phyloP scores from a whole-genome alignment of 1,140 invertebrate genomes.

The Magallana ariakensis region DNA sequence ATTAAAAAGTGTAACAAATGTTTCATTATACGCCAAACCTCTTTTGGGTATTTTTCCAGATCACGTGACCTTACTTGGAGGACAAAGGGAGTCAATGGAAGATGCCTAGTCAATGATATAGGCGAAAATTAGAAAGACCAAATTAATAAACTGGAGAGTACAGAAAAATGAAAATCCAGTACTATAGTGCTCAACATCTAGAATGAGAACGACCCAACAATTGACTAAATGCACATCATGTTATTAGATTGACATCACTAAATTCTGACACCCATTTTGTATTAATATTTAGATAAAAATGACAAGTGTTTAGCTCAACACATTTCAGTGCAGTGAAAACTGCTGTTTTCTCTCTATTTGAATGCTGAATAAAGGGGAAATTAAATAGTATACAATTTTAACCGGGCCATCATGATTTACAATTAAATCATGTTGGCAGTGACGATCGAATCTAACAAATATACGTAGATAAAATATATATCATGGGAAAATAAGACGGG shows the following conservation, averaged over 20 bases:
- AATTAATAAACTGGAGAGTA: slow-evolving; percentile 15
- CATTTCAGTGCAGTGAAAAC: too few species aligned
- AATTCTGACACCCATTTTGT: background rate
- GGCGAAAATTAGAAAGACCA: slow-evolving; percentile 5
- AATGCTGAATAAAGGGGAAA: too few species aligned
- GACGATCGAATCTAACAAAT: too few species aligned
- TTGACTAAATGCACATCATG: background rate
- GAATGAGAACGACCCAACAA: background rate
- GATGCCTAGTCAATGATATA: background rate
- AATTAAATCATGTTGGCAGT: too few species aligned
- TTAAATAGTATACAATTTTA: background rate
- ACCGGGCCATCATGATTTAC: background rate
- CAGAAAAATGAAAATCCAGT: slow-evolving; percentile 22
- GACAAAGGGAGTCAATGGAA: slow-evolving; percentile 14
- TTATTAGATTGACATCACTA: background rate
- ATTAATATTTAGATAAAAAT: background rate
- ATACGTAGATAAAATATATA: too few species aligned
- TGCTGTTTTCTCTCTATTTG: too few species aligned
- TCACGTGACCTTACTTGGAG: background rate
- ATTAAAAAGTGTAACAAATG: slow-evolving; percentile 12
- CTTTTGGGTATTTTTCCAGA: background rate
- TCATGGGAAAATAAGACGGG: background rate
- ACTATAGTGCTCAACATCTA: background rate
- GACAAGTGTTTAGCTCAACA: too few species aligned
- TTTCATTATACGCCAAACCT: background rate